phyloP scores from a whole-genome alignment of 1,140 invertebrate species.

The Homarus americanus region DNA sequence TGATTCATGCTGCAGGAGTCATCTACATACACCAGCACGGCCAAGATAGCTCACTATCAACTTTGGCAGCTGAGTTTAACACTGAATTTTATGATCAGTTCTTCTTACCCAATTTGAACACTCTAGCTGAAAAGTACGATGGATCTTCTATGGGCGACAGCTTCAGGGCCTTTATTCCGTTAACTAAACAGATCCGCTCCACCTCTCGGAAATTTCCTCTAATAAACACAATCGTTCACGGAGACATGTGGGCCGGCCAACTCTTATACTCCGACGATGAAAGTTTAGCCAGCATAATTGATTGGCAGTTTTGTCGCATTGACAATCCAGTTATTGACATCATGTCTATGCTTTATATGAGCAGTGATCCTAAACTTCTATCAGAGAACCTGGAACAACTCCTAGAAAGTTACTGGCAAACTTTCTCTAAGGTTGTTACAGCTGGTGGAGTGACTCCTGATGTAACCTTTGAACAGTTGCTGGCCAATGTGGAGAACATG shows the following conservation, averaged over 20 bases:
- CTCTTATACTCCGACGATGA: slow-evolving; percentile 40
- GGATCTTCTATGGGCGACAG: slow-evolving; percentile 20
- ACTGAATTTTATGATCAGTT: slow-evolving; percentile 43
- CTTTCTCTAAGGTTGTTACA: slow-evolving; percentile 14
- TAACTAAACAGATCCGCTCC: slow-evolving; percentile 33
- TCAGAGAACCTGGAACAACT: slow-evolving; percentile 29
- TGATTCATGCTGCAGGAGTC: slow-evolving; percentile 47
- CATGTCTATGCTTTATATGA: slow-evolving; percentile 61
- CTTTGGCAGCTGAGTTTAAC: slow-evolving; percentile 40
- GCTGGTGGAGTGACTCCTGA: background rate
- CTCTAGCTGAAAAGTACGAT: slow-evolving; percentile 27
- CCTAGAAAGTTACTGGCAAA: slow-evolving; percentile 34
- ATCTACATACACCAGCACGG: slow-evolving; percentile 17
- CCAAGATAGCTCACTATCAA: background rate
- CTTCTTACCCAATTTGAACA: slow-evolving; percentile 43
- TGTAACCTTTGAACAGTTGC: slow-evolving; percentile 30
- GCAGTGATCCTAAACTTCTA: slow-evolving; percentile 30
- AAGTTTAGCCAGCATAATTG: slow-evolving; percentile 33
- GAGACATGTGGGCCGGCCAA: slow-evolving; percentile 58
- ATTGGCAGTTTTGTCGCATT: slow-evolving; percentile 57
- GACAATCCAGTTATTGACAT: slow-evolving; percentile 45
- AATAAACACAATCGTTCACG: slow-evolving; percentile 40
- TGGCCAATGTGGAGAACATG: slow-evolving; percentile 41
- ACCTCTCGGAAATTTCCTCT: slow-evolving; percentile 9
- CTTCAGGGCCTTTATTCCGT: slow-evolving; percentile 31